Evolutionary conservation across 2,888 invertebrate genomes (phyloP).

Genomic region (Boloria selene): DNA sequence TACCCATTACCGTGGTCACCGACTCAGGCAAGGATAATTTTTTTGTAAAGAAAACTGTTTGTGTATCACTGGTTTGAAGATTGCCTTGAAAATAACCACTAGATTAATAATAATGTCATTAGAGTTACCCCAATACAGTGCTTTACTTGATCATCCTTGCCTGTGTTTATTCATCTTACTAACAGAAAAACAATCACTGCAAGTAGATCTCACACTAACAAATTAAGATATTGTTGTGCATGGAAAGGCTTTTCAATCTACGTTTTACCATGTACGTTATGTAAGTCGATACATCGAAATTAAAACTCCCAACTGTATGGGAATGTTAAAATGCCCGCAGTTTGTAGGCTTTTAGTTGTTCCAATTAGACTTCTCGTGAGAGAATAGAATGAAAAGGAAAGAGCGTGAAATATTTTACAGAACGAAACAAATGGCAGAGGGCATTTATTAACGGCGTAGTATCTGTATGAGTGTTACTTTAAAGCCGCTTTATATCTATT

Average conservation of each 20-base stretch:
- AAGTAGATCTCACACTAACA: constrained; percentile 74
- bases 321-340: constrained; percentile 19
- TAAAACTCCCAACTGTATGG: constrained; percentile 38
- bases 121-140: constrained; percentile 80
- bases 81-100: constrained; percentile 79
- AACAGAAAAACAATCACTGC: constrained; percentile 71
- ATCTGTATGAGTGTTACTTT: constrained; percentile 4
- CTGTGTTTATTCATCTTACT: constrained; percentile 82
- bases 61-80: constrained; percentile 80
- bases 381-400: constrained; percentile 16
- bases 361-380: constrained; percentile 2
- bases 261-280: constrained; percentile 42
- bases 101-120: constrained; percentile 78
- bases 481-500: constrained; percentile 14
- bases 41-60: constrained; percentile 81
- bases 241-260: constrained; percentile 65
- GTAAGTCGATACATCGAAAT: constrained; percentile 41
- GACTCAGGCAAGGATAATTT: constrained; percentile 83
- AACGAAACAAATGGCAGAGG: constrained; percentile 7
- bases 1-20: constrained; percentile 85
- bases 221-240: constrained; percentile 62
- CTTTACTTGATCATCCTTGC: constrained; percentile 84
- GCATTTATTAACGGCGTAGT: constrained; percentile 6
- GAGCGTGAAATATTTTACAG: constrained; percentile 2
- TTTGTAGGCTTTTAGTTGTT: constrained; percentile 15